Evolutionary conservation across 1,140 invertebrate species (phyloP), one percentile per base, ranked within the genome.

Genomic region (Chlorops oryzae): DNA sequence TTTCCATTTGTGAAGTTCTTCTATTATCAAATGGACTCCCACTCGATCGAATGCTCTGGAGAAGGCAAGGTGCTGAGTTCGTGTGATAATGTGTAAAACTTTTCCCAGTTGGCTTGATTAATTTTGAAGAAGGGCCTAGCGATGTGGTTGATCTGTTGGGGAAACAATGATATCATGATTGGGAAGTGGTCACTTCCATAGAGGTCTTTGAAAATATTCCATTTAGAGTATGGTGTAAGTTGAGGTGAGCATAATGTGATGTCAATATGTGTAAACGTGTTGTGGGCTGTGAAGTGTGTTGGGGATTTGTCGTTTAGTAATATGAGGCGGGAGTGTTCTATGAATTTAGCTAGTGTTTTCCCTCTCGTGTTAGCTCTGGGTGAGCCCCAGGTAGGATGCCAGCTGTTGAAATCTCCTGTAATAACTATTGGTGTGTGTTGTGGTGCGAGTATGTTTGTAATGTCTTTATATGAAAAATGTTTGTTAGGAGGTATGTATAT

Each of bases 171-270:
- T 0, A 48, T 51, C 15, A 54, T 17, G 28, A 58, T 56, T 17
- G 54, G 54, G 9, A 58, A 58, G 23, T 58, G 41, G 24, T 53
- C 46, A 32, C 51, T 53, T 10, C 40, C 46, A 24, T 35, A 13
- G 5, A 56, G 40, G n/a, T 56, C 44, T 17, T 47, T 35, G 5
- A 51, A 39, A 44, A 51, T 51, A 38, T 56, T 23, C 48, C 51
- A 56, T 10, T 39, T 55, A 5, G 38, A 12, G 35, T 39, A 13
- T 17, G 25, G 10, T 10, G 18, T 20, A 4, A 38, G 3, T 32
- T 10, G 2, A 2, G 25, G 23, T 13, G 54, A 52, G 25, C 44
- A 43, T 18, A 44, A 43, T 37, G 54, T 18, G n/a, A 41, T 22
- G 47, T 35, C 22, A 27, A 40, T 28, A 49, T 52, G 44, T 34